Evolutionary conservation across 1,140 invertebrate genomes (phyloP).

Genomic region (Euwallacea fornicatus): DNA sequence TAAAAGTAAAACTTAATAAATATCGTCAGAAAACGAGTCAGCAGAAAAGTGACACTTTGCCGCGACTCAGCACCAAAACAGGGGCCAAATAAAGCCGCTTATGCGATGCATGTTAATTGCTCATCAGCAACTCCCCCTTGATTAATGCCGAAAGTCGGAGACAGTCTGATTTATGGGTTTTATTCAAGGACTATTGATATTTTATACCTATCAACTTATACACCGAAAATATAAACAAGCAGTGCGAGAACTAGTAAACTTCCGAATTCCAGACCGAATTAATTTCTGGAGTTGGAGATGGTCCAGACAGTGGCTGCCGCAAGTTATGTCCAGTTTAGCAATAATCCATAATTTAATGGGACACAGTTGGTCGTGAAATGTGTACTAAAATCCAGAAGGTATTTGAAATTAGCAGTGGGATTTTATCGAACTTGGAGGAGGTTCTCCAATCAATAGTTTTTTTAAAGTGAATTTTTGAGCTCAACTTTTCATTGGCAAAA

Average conservation of each 20-base stretch:
- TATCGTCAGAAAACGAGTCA: not conserved
- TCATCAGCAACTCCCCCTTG: conserved; percentile 9
- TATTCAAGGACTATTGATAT: too few relatives aligned
- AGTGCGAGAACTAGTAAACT: not conserved
- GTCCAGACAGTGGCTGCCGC: conserved; percentile 15
- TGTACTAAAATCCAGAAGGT: too few relatives aligned
- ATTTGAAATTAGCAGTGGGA: too few relatives aligned
- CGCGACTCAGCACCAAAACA: not conserved
- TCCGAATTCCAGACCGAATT: conserved; percentile 24
- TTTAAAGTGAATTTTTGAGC: too few relatives aligned
- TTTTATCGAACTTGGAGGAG: too few relatives aligned
- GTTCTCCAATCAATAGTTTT: too few relatives aligned
- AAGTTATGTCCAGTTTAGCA: conserved; percentile 25
- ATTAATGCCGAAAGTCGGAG: not conserved
- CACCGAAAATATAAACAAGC: too few relatives aligned
- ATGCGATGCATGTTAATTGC: not conserved
- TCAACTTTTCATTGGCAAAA: too few relatives aligned
- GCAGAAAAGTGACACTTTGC: not conserved
- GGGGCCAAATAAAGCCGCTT: not conserved
- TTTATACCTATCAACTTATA: too few relatives aligned
- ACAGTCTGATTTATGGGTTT: not conserved
- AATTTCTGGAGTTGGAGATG: conserved; percentile 23
- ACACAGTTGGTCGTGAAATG: conserved; percentile 3
- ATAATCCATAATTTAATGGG: conserved; percentile 23
- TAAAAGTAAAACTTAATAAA: not conserved